Base-by-base conservation (phyloP, 2,888 invertebrate genomes). In the Lochmaea crataegi region DNA sequence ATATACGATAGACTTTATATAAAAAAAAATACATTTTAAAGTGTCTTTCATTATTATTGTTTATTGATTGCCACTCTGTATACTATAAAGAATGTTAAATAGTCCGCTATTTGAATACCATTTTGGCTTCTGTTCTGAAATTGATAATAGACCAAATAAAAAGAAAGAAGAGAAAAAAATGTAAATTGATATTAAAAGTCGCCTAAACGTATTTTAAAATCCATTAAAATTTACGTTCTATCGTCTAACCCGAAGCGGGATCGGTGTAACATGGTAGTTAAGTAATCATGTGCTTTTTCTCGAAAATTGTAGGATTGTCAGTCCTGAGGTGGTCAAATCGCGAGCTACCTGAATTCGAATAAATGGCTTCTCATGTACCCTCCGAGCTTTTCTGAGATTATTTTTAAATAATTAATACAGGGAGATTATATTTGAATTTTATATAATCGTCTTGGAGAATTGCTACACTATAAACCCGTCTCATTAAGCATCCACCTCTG, bases 211-310 rank as follows among this genome's bases (percentile, higher is more conserved):
- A 64, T 64, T 69, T 48, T 64, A 68, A 68, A 68, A 61, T 68
- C 68, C 68, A 68, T 68, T 68, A 48, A 69, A 64, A 18, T 12
- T 65, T 12, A 48, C 48, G 32, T 60, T 58, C 61, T 48, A 60
- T 68, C 64, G n/a, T 69, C 63, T 69, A 69, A 64, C 64, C 64
- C 70, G 45, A 5, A 56, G 57, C 56, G 73, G 75, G 73, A 76
- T 77, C 73, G 77, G 81, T 80, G 82, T 82, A 82, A 82, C 80
- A 75, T 82, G 76, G 82, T 82, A 82, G 82, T 82, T 82, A 82
- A 82, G 81, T 81, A 82, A 82, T 82, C 82, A 82, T 77, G 79
- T 78, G 80, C 80, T 80, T 82, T 81, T 81, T 81, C 80, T 80
- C 74, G 79, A 78, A 81, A 79, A 79, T 77, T 79, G 78, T 78